phyloP scores from a whole-genome alignment of 1,140 invertebrate genomes.

The Leptinotarsa undecemlineata region DNA sequence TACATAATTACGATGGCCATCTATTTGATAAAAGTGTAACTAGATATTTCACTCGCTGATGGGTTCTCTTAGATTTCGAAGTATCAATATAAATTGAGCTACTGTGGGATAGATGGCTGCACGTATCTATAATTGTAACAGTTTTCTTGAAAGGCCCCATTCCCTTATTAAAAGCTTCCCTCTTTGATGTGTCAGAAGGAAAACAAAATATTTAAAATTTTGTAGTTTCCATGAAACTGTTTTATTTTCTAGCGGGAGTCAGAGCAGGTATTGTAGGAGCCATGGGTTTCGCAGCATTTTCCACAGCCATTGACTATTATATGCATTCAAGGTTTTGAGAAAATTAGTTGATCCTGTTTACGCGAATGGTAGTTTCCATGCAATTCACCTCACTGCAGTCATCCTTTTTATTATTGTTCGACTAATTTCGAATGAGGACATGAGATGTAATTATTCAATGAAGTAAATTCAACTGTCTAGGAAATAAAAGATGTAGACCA shows the following conservation, averaged over 20 bases:
- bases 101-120: no score
- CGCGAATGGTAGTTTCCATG: neutral
- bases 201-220: no score
- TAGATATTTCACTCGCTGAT: no score
- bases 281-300: slow-evolving; percentile 94
- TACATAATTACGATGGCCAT: no score
- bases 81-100: no score
- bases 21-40: no score
- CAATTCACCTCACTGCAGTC: neutral
- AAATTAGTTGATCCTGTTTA: neutral
- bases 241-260: slow-evolving; percentile 78
- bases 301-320: slow-evolving; percentile 93
- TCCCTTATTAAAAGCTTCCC: no score
- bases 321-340: slow-evolving; percentile 65
- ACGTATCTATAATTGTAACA: no score
- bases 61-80: no score
- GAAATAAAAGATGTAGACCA: neutral
- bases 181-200: no score
- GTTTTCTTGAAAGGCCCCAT: no score
- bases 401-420: neutral
- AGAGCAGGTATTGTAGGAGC: slow-evolving; percentile 91
- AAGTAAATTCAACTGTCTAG: neutral
- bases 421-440: neutral
- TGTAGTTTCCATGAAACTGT: slow-evolving; percentile 2
- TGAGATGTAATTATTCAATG: neutral